Base-by-base conservation (phyloP, 1,140 invertebrate species). In the Lasioglossum albipes region DNA sequence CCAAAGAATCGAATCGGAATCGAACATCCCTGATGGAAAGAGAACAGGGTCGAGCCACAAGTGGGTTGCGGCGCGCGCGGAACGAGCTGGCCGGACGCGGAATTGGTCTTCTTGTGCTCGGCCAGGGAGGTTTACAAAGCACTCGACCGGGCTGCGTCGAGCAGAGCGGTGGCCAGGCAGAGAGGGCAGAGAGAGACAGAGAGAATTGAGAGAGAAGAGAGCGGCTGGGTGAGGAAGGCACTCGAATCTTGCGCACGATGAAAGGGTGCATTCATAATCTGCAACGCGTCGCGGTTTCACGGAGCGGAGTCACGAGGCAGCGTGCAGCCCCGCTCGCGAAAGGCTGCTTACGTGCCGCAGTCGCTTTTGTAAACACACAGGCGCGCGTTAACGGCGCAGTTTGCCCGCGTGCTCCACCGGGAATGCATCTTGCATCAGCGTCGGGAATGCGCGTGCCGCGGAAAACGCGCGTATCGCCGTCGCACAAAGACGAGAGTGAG, bases 201-300 rank as follows among this genome's bases (percentile, higher is more conserved):
- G 36, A 36, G 2, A 36, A 27, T 27, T 27, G 36, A 36, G 36
- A 36, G 36, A 36, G 36, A 36, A 36, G 36, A 36, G 36, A 36
- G 18, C 22, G 49, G 69, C 66, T 45, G 59, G 42, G 69, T 2
- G 45, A 49, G 45, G 45, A 49, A 49, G 45, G 70, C 84, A 80
- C 77, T 84, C 76, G 70, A 78, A 87, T 7, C 45, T 12, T 12
- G 45, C 62, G 83, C 68, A 49, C 78, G 78, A 85, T 88, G 81
- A 83, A 86, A 85, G 75, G 80, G 59, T 71, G 84, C 82, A 89
- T 89, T 90, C 84, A 90, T 89, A 89, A 87, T 89, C 84, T 81
- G 86, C 79, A 69, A 84, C 83, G 79, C 83, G 52, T 78, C 84
- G 84, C 84, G 83, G 75, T 85, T 85, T 75, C 70, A 67, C 73